Percentiles rank a stretch among this genome's conserved stretches.
Evolutionary conservation across 2,797 vertebrate genomes (phyloP).

Genomic region (Limnodromus scolopaceus): DNA sequence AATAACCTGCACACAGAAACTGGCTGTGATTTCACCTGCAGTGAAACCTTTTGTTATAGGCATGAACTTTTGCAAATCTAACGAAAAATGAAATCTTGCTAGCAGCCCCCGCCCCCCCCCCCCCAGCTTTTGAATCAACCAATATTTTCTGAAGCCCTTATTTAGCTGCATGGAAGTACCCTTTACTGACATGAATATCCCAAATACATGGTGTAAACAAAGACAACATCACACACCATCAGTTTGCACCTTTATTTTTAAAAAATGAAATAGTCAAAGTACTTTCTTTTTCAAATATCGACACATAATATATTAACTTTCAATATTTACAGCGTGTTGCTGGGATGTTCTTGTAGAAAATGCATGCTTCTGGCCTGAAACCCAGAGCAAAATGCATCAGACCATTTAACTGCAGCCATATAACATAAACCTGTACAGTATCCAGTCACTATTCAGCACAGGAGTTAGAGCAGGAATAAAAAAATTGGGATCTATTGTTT

Average conservation of each 20-base stretch:
- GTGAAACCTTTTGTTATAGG: neutral
- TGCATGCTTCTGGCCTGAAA: conserved; percentile 83
- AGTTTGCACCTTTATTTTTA: conserved; percentile 87
- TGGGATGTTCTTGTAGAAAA: conserved; percentile 84
- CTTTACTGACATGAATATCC: neutral
- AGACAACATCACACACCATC: conserved; percentile 47
- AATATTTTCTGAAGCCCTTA: neutral
- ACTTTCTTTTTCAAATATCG: conserved; percentile 86
- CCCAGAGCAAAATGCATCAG: conserved; percentile 85
- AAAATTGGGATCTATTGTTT: conserved; percentile 81
- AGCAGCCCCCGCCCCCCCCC: neutral
- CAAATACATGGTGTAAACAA: conserved; percentile 1
- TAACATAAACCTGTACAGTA: conserved; percentile 85
- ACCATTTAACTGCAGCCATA: conserved; percentile 81
- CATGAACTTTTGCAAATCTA: neutral
- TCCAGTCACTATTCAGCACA: conserved; percentile 85
- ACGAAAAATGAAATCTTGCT: conserved; percentile 32
- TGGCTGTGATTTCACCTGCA: neutral
- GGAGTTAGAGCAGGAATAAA: conserved; percentile 84
- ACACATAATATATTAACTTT: conserved; percentile 87
- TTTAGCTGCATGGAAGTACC: neutral
- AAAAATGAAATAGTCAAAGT: conserved; percentile 90
- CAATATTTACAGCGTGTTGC: conserved; percentile 84
- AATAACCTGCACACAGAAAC: neutral
- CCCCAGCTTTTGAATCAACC: neutral